phyloP scores from a whole-genome alignment of 2,113 vertebrate species.

The Leptodactylus fuscus region DNA sequence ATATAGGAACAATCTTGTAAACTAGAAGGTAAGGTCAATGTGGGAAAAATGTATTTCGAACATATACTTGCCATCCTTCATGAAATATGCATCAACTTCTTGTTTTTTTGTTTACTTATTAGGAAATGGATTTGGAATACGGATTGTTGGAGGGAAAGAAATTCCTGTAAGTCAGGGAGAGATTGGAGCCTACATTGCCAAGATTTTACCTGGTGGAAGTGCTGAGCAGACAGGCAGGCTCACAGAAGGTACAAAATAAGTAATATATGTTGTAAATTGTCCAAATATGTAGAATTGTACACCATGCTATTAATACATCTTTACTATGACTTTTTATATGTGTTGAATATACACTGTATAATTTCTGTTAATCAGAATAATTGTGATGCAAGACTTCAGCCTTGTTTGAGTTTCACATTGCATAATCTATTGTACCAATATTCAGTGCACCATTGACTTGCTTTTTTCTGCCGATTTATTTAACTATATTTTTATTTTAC shows the following conservation, averaged over 20 bases:
- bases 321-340: background rate
- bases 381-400: no score
- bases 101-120: constrained; percentile 55
- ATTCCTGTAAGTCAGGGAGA: constrained; percentile 89
- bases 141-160: constrained; percentile 94
- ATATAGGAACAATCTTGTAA: no score
- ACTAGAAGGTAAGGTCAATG: no score
- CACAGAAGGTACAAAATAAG: constrained; percentile 84
- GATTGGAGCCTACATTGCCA: constrained; percentile 95
- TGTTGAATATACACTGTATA: background rate
- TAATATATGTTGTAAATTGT: background rate
- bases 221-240: constrained; percentile 91
- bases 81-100: no score
- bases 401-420: background rate
- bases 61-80: no score
- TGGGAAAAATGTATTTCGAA: no score
- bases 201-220: constrained; percentile 87
- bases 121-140: constrained; percentile 95
- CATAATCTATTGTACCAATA: background rate
- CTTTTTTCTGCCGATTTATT: no score
- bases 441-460: no score
- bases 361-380: background rate
- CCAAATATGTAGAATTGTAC: background rate
- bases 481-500: no score
- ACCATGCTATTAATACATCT: background rate